Percentiles rank a stretch among this genome's conserved stretches.
These are phyloP conservation scores for Nomada flava DNA, from an alignment of 2,888 invertebrate genomes.

Conservation along the genomic window DNA sequence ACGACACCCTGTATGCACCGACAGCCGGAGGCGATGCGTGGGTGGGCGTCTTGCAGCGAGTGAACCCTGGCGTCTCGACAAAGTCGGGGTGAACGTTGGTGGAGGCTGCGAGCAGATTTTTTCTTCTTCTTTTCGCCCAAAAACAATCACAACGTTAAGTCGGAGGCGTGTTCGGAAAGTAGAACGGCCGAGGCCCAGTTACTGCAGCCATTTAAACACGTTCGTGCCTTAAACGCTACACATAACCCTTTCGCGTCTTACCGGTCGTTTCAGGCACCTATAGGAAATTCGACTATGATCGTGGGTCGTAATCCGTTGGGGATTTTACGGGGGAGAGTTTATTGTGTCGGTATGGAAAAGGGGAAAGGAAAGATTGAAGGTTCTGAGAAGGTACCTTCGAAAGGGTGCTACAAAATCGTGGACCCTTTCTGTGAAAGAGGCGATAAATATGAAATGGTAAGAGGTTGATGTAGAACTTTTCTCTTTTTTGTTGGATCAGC, in stretches of 20 bases:
- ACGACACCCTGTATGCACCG: slow-evolving; percentile 58
- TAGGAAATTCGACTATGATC: not conserved
- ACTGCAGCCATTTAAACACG: slow-evolving; percentile 55
- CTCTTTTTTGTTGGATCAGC: no score
- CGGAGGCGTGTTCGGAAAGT: slow-evolving; percentile 61
- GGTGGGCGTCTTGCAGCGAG: slow-evolving; percentile 67
- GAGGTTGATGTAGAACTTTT: no score
- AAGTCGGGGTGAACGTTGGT: slow-evolving; percentile 36
- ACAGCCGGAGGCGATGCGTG: slow-evolving; percentile 62
- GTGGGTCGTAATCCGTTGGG: not conserved
- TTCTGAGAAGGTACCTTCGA: no score
- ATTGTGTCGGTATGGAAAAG: not conserved
- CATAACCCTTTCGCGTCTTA: slow-evolving; percentile 22
- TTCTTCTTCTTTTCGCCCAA: slow-evolving; percentile 28
- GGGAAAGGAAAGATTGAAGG: not conserved
- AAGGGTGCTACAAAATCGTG: no score
- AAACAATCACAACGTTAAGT: slow-evolving; percentile 66
- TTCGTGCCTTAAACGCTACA: not conserved
- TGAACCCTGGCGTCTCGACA: slow-evolving; percentile 36
- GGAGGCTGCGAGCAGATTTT: slow-evolving; percentile 51
- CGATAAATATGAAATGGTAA: no score
- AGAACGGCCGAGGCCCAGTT: slow-evolving; percentile 53
- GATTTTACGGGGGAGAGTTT: not conserved
- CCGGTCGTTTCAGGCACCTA: not conserved
- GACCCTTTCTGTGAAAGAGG: no score